Percentiles rank a stretch among this genome's conserved stretches.
phyloP scores from a whole-genome alignment of 2,888 invertebrate genomes.

The Apodemia duryi region DNA sequence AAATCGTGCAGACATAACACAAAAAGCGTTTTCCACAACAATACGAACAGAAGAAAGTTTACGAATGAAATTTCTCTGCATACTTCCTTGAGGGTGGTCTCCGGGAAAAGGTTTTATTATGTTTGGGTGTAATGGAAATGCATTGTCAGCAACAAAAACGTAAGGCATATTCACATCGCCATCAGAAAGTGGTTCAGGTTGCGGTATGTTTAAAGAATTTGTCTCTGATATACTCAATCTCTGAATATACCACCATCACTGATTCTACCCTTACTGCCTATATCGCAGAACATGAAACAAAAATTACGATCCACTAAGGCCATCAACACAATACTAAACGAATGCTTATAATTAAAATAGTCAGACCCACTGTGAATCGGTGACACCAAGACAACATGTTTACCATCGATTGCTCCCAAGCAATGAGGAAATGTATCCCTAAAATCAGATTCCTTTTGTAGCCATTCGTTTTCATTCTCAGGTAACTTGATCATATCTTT shows the following conservation, averaged over 20 bases:
- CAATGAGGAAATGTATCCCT: constrained; percentile 20
- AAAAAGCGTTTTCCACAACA: too few relatives aligned
- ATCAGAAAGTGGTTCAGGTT: too few relatives aligned
- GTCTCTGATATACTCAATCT: constrained; percentile 15
- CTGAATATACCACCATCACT: constrained; percentile 23
- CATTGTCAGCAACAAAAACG: too few relatives aligned
- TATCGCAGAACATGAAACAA: constrained; percentile 22
- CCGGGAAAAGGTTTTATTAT: too few relatives aligned
- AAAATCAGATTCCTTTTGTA: constrained; percentile 21
- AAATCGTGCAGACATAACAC: too few relatives aligned
- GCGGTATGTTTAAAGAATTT: neutral
- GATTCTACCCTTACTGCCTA: constrained; percentile 19
- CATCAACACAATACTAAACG: constrained; percentile 24
- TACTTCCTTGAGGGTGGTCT: too few relatives aligned
- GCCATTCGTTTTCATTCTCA: constrained; percentile 20
- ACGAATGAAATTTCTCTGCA: too few relatives aligned
- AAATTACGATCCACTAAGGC: constrained; percentile 25
- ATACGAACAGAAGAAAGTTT: too few relatives aligned
- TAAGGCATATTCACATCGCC: too few relatives aligned
- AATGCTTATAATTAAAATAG: constrained; percentile 23
- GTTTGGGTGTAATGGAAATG: too few relatives aligned
- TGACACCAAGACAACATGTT: constrained; percentile 24
- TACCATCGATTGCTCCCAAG: constrained; percentile 20
- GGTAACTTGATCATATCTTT: constrained; percentile 8
- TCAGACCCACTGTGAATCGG: constrained; percentile 24